Base-by-base conservation (phyloP, 2,113 vertebrate genomes). In the Apistogramma diplotaenia region DNA sequence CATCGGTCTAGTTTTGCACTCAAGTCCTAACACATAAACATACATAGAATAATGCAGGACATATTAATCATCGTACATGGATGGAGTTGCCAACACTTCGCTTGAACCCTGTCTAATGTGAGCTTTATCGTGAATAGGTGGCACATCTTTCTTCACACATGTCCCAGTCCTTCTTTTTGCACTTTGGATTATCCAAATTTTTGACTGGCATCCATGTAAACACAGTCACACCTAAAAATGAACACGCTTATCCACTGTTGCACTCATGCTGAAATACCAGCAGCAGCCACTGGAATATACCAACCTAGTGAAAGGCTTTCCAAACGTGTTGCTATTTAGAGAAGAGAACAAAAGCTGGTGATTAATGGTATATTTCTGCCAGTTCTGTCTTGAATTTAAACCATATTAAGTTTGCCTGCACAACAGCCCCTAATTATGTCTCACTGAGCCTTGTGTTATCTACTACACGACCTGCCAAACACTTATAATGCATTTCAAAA, bases 311-410 rank as follows among this genome's bases (percentile, higher is more conserved):
- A 35, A 82, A 51, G 33, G 74, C 74, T 88, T 89, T 92, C 79
- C 81, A 87, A 87, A 83, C n/a, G 87, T 53, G 58, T 86, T 91
- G 78, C 91, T 95, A 90, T 94, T 95, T 92, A 59, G 37, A 83
- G 88, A 76, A 73, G 43, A 27, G 40, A 89, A 91, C 89, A 94
- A 92, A 93, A 91, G 90, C 89, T 27, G 89, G 85, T 93, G 93
- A 94, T 94, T 94, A 94, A 94, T 92, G 85, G 81, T 67, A 85
- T 86, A 90, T 92, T 93, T 90, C 91, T 94, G 93, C 91, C 92
- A 92, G 92, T 91, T 94, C 91, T 89, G 70, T 74, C 83, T 88
- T 92, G 87, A 89, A 90, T 94, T 91, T 89, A 91, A 93, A 94
- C 82, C 90, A 93, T 91, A 94, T 94, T 92, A 94, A 93, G 89